phyloP scores from a whole-genome alignment of 2,113 vertebrate species.

The Platichthys stellatus region DNA sequence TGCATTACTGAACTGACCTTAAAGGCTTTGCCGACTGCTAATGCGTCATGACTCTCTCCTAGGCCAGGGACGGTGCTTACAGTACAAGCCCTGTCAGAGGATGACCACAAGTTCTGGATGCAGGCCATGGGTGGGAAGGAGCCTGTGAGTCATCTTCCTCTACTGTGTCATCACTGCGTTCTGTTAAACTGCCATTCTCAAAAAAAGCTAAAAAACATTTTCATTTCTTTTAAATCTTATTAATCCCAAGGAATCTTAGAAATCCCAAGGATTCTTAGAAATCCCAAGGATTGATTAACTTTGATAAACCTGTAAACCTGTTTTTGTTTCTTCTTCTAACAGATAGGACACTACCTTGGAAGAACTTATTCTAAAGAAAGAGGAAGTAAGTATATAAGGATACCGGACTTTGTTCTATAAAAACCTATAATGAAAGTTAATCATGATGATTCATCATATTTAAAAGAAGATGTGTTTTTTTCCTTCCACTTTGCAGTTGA shows the following conservation, averaged over 20 bases:
- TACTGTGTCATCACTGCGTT: slow-evolving; percentile 42
- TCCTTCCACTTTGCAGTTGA: slow-evolving; percentile 75
- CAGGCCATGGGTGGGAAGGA: slow-evolving; percentile 97
- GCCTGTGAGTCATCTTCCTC: slow-evolving; percentile 84
- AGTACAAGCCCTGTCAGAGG: slow-evolving; percentile 93
- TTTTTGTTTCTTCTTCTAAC: slow-evolving; percentile 18
- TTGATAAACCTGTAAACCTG: not conserved
- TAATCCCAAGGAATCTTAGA: not conserved
- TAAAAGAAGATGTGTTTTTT: not conserved
- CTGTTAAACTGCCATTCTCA: slow-evolving; percentile 4
- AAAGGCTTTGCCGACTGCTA: slow-evolving; percentile 18
- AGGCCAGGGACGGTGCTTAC: slow-evolving; percentile 91
- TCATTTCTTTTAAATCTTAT: not conserved
- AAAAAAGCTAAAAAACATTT: not conserved
- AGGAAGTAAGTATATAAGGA: slow-evolving; percentile 86
- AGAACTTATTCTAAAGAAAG: slow-evolving; percentile 86
- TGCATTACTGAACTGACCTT: not conserved
- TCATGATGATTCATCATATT: not conserved
- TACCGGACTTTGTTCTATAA: not conserved
- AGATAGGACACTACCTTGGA: slow-evolving; percentile 83
- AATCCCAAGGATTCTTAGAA: not conserved
- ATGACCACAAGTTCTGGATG: slow-evolving; percentile 93
- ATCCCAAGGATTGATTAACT: not conserved
- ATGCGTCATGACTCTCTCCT: slow-evolving; percentile 45
- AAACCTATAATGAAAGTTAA: not conserved